Conservation (phyloP, 1,140 invertebrate genomes). For the Nixonia krombeini region DNA sequence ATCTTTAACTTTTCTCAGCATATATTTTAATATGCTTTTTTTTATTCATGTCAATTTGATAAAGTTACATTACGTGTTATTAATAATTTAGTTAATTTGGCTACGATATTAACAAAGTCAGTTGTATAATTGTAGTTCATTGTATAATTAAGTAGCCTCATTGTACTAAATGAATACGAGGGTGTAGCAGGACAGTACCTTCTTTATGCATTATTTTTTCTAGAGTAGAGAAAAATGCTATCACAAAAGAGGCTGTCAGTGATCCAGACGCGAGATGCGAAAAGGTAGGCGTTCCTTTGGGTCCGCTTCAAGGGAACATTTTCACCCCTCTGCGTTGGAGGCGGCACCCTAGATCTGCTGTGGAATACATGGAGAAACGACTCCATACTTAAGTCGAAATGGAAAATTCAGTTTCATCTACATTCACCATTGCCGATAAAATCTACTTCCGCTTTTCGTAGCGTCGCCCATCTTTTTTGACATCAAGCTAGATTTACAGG, state of each 20-base stretch:
- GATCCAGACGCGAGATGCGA: conserved; percentile 4
- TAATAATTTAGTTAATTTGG: too few relatives aligned
- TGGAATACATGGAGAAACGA: not conserved
- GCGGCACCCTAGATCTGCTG: conserved; percentile 6
- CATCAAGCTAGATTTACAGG: too few relatives aligned
- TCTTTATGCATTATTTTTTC: not conserved
- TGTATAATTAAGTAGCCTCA: too few relatives aligned
- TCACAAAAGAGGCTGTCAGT: conserved; percentile 9
- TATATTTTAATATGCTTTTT: too few relatives aligned
- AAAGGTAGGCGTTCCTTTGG: conserved; percentile 9
- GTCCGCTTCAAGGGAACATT: conserved; percentile 1
- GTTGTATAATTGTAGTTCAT: too few relatives aligned
- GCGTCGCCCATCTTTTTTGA: not conserved
- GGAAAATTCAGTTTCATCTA: conserved; percentile 12
- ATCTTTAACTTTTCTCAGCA: too few relatives aligned
- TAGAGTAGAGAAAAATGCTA: conserved; percentile 6
- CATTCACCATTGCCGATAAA: not conserved
- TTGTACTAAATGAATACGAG: too few relatives aligned
- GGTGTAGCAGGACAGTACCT: too few relatives aligned
- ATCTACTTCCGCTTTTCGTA: not conserved
- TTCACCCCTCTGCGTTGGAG: conserved; percentile 8
- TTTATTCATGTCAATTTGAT: too few relatives aligned
- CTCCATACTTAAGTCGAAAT: conserved; percentile 3
- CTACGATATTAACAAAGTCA: too few relatives aligned
- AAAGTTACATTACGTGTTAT: too few relatives aligned